Base-by-base conservation (phyloP, 2,888 invertebrate genomes). In the Rotaria sp. region DNA sequence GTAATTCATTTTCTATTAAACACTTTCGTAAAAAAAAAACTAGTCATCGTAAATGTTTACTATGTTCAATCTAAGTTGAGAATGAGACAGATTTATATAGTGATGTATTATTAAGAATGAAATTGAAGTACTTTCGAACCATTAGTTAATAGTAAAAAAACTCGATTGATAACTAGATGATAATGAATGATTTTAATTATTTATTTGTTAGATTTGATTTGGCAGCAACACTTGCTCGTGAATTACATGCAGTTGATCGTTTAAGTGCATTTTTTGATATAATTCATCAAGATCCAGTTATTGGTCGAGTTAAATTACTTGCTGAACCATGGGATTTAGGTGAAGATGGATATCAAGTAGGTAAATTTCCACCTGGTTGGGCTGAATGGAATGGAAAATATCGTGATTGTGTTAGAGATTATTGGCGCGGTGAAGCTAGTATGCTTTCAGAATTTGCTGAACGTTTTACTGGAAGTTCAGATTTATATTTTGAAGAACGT, bases 361-460 rank as follows among this genome's bases (percentile, higher is more conserved):
- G 67, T 4, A 67, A 67, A 35, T 67, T 67, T 35, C 67, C 67
- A 18, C 67, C 67, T 15, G 67, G 67, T 18, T 67, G 67, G 67
- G 67, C 67, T 30, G 67, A 67, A 67, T 67, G 67, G 67, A 67
- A 67, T 67, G 67, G 67, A 35, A 67, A 67, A 67, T 67, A 67
- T 67, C 67, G 35, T 30, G 67, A 67, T 18, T 67, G 67, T 35
- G 35, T 35, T 30, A 11, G 67, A 67, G 35, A 67, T 67, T 67
- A 67, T 35, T 67, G 67, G 67, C 67, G 35, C 35, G 67, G 67
- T 35, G 11, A 67, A 5, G 2, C 67, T 35, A 67, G 67, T 67
- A 35, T 67, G 67, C 67, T 67, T 1, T 67, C 67, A 15, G 67
- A 67, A 35, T 67, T 67, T 35, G 67, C 67, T 35, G 67, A 24